Base-by-base conservation (phyloP, 92 coral and sea anemone species). In the Paragorgia papillata region DNA sequence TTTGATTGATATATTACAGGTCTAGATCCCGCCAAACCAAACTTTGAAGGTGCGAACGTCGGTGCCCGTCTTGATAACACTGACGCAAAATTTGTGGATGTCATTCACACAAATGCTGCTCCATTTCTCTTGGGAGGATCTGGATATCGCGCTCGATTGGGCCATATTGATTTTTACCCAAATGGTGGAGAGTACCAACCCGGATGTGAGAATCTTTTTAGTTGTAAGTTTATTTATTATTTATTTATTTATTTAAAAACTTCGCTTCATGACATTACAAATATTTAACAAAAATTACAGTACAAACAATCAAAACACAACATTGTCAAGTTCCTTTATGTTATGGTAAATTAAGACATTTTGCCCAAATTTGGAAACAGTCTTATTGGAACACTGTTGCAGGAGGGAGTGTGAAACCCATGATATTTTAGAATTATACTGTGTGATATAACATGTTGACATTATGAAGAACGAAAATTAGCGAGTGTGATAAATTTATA, bases 81-180 rank as follows among this genome's bases (percentile, higher is more conserved):
- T 57, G 98, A 94, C 56, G 98, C 98, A 18, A 68, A 56, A 33
- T 94, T 94, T 63, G 98, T 94, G 54, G 98, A 94, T 88, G 92
- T 94, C 86, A 91, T 94, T 21, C 98, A 94, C 71, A 88, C 93
- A 0, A 53, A 71, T 54, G n/a, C 78, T 40, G 78, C 78, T 53
- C 78, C 78, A 34, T 54, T 71, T 29, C 64, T 71, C 9, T 20
- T 53, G 22, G 78, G 78, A 29, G 82, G 95, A 14, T 76, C 89
- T 69, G 98, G 98, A 68, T 84, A 91, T 24, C 66, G 69, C 57
- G 85, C 95, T 15, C 88, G 86, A 21, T 80, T 91, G 39, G 98
- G 98, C 75, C 90, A 94, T 85, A 88, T 94, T 65, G 98, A 94
- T 79, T 91, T 91, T 48, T 94, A 94, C 31, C 98, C 98, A 2